These are phyloP conservation scores for Athripsodes cinereus DNA, from an alignment of 2,888 invertebrate species.

Conservation along the genomic window DNA sequence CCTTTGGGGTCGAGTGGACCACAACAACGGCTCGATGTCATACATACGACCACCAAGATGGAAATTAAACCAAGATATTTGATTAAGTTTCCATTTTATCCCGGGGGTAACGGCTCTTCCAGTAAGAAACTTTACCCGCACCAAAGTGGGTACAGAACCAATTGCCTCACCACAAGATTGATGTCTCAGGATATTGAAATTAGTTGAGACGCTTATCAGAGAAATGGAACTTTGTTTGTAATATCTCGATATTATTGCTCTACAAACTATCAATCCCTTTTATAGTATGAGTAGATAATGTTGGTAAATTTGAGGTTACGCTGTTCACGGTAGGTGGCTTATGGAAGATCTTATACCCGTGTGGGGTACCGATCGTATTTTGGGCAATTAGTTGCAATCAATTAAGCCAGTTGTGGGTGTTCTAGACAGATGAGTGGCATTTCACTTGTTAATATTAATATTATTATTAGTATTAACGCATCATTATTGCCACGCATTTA, in stretches of 20 bases:
- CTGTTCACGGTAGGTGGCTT: too few species aligned
- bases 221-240: too few species aligned
- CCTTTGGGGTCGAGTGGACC: constrained; percentile 41
- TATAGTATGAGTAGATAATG: too few species aligned
- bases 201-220: too few species aligned
- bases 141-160: background rate
- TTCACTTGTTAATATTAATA: background rate
- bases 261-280: too few species aligned
- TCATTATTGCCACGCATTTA: background rate
- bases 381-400: constrained; percentile 15
- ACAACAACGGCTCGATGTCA: constrained; percentile 65
- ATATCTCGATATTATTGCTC: too few species aligned
- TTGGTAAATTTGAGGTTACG: too few species aligned
- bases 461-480: background rate
- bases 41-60: constrained; percentile 27
- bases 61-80: constrained; percentile 13
- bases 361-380: background rate
- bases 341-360: too few species aligned
- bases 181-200: background rate
- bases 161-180: background rate
- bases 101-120: constrained; percentile 20
- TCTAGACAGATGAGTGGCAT: constrained; percentile 15
- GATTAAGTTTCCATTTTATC: constrained; percentile 18
- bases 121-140: constrained; percentile 20
- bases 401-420: constrained; percentile 7